Percentiles rank a stretch among this genome's conserved stretches.
Evolutionary conservation across 2,797 vertebrate species (phyloP).

Genomic region (Saxicola maurus): DNA sequence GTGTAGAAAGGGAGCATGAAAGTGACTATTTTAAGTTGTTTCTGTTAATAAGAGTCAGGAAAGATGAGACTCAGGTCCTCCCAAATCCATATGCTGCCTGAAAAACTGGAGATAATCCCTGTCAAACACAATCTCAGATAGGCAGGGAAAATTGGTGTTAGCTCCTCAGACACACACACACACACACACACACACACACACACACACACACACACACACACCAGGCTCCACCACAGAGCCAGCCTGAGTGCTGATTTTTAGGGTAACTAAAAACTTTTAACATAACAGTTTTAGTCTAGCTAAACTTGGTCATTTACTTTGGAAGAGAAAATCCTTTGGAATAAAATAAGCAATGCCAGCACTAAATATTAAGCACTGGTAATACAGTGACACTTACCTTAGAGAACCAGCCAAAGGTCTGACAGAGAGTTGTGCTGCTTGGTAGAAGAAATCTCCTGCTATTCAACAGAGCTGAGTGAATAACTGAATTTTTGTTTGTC

Average conservation of each 20-base stretch:
- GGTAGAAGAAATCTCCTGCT: neutral
- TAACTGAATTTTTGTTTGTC: neutral
- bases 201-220: accelerated
- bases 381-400: neutral
- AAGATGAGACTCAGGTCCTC: neutral
- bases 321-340: neutral
- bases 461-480: neutral
- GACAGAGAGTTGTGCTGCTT: neutral
- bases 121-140: neutral
- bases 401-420: neutral
- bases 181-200: accelerated
- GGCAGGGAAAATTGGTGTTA: neutral
- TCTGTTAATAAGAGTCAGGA: neutral
- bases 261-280: neutral
- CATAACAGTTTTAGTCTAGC: neutral
- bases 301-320: neutral
- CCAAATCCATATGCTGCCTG: neutral
- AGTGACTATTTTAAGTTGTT: neutral
- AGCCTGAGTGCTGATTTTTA: neutral
- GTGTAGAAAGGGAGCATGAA: neutral
- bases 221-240: neutral
- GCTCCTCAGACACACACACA: neutral
- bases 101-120: neutral
- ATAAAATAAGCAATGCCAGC: neutral
- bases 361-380: neutral